phyloP scores from a whole-genome alignment of 1,140 invertebrate species.

The Bombyx mandarina region DNA sequence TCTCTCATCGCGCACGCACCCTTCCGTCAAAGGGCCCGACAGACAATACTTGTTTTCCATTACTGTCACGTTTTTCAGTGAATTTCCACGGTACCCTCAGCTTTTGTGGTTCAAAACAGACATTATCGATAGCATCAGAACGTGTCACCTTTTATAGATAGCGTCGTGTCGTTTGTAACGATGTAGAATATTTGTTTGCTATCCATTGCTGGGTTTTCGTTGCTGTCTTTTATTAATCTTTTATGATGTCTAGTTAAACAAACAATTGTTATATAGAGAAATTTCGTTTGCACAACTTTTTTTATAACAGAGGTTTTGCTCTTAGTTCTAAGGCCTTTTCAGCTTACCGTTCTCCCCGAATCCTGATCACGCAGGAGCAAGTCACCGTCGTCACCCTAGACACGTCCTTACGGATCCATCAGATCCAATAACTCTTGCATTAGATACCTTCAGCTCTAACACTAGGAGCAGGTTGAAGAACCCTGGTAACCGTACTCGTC shows the following conservation, averaged over 20 bases:
- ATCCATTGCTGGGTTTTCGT: not conserved
- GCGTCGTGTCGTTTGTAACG: not conserved
- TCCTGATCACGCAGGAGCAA: too few species aligned
- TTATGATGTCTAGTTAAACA: not conserved
- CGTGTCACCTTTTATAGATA: conserved; percentile 1
- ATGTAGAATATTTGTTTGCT: not conserved
- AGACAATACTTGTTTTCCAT: conserved; percentile 15
- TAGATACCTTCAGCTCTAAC: too few species aligned
- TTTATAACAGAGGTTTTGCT: too few species aligned
- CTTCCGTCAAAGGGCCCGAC: conserved; percentile 10
- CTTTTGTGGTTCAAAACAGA: conserved; percentile 20
- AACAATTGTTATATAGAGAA: too few species aligned
- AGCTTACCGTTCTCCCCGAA: too few species aligned
- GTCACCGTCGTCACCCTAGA: too few species aligned
- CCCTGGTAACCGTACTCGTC: too few species aligned
- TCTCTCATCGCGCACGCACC: conserved; percentile 12
- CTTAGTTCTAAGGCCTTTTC: too few species aligned
- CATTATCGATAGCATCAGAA: conserved; percentile 46
- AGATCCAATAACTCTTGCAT: too few species aligned
- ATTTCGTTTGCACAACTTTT: too few species aligned
- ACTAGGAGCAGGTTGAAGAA: too few species aligned
- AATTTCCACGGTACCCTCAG: conserved; percentile 13
- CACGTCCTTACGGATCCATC: too few species aligned
- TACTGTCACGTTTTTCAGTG: conserved; percentile 14
- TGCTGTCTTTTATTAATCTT: not conserved